Evolutionary conservation across 1,140 invertebrate species (phyloP), one percentile per base, ranked within the genome.

Genomic region (Panagrolaimus sp.): DNA sequence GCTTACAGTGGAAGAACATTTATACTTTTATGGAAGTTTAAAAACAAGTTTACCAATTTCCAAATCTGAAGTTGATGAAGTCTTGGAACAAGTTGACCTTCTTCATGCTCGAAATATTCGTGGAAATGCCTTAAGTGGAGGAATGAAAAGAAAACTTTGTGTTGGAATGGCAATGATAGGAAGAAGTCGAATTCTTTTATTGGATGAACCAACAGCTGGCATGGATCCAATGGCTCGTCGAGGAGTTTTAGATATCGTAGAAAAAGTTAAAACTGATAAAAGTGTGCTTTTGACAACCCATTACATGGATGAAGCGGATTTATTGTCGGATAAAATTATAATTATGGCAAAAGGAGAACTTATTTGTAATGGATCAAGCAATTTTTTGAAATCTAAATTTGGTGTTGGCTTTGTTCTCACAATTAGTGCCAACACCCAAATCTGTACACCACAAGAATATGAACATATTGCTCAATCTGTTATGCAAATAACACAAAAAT

Each of bases 241-340:
- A 52, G 26, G 26, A 17, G 26, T 52, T 8, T 17, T 26, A 17
- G 26, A 52, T 21, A 52, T 52, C 14, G 14, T 52, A 9, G 48
- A 52, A 52, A 52, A 15, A 15, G 26, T 52, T 26, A 52, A 52
- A 15, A 14, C 17, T 8, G 14, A 52, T 15, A 17, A 52, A 8
- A 26, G 17, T 26, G 48, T 71, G 45, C 7, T 97, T 3, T 87
- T 97, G 1, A 94, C 92, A 1, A 97, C 94, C 0, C 94, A 98
- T 84, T 95, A 92, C 84, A 96, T 97, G 92, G 94, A 96, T 84
- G 94, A 97, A 86, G 94, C 94, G 9, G 94, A 98, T 85, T 88
- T 91, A 21, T 86, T 97, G 0, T 93, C 92, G 0, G 86, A 87
- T 73, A 69, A 84, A 63, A 83, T 86, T 21, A 82, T 84, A 12